Evolutionary conservation across 2,888 invertebrate genomes (phyloP).

Genomic region (Parascotia fuliginaria): DNA sequence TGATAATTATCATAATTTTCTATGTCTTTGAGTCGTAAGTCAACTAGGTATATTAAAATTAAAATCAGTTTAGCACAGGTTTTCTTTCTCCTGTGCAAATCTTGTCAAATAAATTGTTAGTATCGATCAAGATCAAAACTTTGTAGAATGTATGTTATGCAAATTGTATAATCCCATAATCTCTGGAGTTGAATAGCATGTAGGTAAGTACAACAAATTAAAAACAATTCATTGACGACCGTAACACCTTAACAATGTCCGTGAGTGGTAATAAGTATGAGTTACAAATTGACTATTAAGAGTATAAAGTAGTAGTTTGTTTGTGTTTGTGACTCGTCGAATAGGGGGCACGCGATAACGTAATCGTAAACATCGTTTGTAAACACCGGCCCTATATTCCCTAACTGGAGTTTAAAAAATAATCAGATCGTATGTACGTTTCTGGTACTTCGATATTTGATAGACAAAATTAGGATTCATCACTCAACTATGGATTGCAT

Average conservation of each 20-base stretch:
- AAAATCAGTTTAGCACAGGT: neutral
- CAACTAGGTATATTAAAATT: neutral
- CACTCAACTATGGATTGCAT: too few relatives aligned
- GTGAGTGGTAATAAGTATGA: constrained; percentile 38
- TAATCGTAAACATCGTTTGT: constrained; percentile 55
- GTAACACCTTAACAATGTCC: constrained; percentile 17
- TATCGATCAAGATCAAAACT: constrained; percentile 13
- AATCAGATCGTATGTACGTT: neutral
- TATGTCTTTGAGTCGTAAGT: too few relatives aligned
- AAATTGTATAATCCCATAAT: constrained; percentile 15
- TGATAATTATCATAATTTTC: constrained; percentile 14
- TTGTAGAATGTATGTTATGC: constrained; percentile 8
- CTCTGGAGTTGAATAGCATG: constrained; percentile 13
- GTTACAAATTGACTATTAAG: constrained; percentile 40
- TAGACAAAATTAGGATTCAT: too few relatives aligned
- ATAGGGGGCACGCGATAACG: constrained; percentile 66
- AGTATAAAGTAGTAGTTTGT: constrained; percentile 54
- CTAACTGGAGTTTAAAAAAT: constrained; percentile 1
- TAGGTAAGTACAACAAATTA: too few relatives aligned
- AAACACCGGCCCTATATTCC: constrained; percentile 39
- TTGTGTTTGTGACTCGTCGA: constrained; percentile 57
- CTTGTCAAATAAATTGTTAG: neutral
- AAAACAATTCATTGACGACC: constrained; percentile 2
- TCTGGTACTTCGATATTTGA: neutral
- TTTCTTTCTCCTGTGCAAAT: constrained; percentile 1